Conservation (phyloP, 2,113 vertebrate genomes). For the Spermophilus dauricus region DNA sequence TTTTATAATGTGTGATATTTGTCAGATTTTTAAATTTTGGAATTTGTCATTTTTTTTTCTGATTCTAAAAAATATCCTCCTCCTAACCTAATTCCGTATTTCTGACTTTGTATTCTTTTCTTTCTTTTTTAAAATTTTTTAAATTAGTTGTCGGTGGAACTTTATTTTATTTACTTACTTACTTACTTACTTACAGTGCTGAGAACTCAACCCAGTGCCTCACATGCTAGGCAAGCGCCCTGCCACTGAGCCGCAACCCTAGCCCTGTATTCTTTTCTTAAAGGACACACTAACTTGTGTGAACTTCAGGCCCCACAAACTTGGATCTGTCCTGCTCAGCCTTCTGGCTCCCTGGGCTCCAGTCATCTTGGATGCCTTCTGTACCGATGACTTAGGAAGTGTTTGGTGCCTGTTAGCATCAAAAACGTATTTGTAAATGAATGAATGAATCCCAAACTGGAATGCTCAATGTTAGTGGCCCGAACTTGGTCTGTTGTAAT, state of each 20-base stretch:
- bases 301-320: background rate
- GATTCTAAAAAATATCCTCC: background rate
- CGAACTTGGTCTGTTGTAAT: constrained; percentile 3
- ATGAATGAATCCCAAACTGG: background rate
- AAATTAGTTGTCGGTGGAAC: no score
- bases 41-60: constrained; percentile 50
- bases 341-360: background rate
- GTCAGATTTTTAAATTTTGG: constrained; percentile 1
- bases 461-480: background rate
- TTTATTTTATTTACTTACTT: no score
- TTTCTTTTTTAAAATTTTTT: no score
- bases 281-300: background rate
- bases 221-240: no score
- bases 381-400: background rate
- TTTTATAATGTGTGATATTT: background rate
- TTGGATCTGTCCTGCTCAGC: background rate
- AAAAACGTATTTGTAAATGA: constrained; percentile 27
- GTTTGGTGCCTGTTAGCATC: background rate
- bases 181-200: no score
- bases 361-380: background rate
- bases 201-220: no score
- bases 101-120: background rate
- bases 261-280: constrained; percentile 14
- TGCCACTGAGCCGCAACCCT: no score
- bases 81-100: background rate